A percentile compares a stretch with the other conserved stretches of the same genome.
Evolutionary conservation across 2,888 invertebrate species (phyloP).

Genomic region (Phengaris arion): DNA sequence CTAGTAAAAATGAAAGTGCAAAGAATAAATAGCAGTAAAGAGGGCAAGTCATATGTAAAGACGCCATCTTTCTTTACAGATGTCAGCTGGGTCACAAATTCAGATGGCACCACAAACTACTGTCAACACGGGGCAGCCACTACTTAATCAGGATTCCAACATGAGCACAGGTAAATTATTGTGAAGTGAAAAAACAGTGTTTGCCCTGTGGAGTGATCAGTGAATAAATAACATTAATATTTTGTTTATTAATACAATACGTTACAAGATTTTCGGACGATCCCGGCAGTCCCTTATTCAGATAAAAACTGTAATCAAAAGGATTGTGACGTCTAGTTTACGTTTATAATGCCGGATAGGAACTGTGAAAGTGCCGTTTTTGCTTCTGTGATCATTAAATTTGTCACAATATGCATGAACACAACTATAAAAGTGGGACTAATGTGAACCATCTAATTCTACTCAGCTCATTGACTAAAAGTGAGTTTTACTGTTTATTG

Average conservation of each 20-base stretch:
- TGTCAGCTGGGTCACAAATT: constrained; percentile 98
- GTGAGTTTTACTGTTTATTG: constrained; percentile 55
- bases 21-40: constrained; percentile 48
- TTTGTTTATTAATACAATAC: not conserved
- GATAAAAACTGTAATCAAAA: constrained; percentile 64
- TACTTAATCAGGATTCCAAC: constrained; percentile 97
- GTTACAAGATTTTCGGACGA: constrained; percentile 34
- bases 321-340: constrained; percentile 71
- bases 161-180: constrained; percentile 93
- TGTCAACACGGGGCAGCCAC: constrained; percentile 89
- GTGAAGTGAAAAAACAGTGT: constrained; percentile 69
- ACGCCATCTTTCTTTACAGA: constrained; percentile 85
- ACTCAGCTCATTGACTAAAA: constrained; percentile 71
- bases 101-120: constrained; percentile 98
- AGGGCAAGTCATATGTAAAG: constrained; percentile 78
- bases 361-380: constrained; percentile 72
- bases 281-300: constrained; percentile 45
- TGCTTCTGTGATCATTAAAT: constrained; percentile 62
- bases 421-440: constrained; percentile 73
- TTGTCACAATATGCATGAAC: constrained; percentile 62
- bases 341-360: constrained; percentile 74
- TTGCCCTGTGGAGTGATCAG: constrained; percentile 62
- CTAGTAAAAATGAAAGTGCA: constrained; percentile 47
- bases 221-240: constrained; percentile 43
- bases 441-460: constrained; percentile 71